A percentile compares a stretch with the other conserved stretches of the same genome.
Evolutionary conservation across 2,797 vertebrate species (phyloP).

Genomic region (Varecia variegata): DNA sequence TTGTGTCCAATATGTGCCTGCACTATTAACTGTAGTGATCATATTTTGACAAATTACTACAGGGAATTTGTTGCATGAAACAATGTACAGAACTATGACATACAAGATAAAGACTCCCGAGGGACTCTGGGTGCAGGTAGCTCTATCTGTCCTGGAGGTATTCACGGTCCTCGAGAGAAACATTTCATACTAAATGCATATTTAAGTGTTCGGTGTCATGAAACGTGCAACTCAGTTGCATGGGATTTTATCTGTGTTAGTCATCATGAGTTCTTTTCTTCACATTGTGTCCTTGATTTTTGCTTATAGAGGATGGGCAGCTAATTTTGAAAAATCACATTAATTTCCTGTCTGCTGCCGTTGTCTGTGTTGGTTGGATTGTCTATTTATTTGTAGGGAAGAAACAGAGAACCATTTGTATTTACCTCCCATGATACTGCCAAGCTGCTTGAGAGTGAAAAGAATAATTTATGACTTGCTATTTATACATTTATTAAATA

Average conservation of each 20-base stretch:
- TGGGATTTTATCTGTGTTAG: rapidly evolving
- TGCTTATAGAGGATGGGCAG: neutral
- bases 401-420: neutral
- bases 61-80: neutral
- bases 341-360: neutral
- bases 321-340: neutral
- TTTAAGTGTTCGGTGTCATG: neutral
- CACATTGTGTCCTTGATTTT: neutral
- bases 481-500: neutral
- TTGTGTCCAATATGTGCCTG: neutral
- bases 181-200: neutral
- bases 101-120: neutral
- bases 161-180: neutral
- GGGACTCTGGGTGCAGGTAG: neutral
- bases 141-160: neutral
- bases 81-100: neutral
- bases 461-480: neutral
- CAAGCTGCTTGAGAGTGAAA: neutral
- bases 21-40: neutral
- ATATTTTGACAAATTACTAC: neutral
- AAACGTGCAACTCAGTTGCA: rapidly evolving
- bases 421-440: neutral
- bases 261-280: neutral
- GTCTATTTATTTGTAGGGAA: neutral
- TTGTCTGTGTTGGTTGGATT: neutral